Base-by-base conservation (phyloP, 1,140 invertebrate species). In the Meteorus sp. region DNA sequence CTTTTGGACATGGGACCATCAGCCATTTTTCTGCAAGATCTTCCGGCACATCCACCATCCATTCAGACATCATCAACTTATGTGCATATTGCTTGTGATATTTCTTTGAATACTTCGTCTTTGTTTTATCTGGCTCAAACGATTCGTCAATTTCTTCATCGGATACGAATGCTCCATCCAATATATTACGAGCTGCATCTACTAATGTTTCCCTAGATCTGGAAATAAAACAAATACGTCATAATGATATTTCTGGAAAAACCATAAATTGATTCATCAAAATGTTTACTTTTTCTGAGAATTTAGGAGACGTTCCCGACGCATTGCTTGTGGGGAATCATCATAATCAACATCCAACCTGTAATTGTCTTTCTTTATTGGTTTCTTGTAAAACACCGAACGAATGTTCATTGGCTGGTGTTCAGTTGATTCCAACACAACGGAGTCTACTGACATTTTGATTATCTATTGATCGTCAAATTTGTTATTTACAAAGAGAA, bases 51-150 rank as follows among this genome's bases (percentile, higher is more conserved):
- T 97, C 92, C 1, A 90, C 77, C 72, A 98, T 80, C 94, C 94
- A 98, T 77, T 97, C 95, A 0, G 94, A 97, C 20, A 91, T 70
- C 92, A 92, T 92, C 27, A 91, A 72, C 72, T 71, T 71, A 64
- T 75, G 75, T 44, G 63, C 67, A 56, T 73, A 76, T 27, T 62
- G 13, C 27, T 68, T 76, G 25, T n/a, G n/a, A n/a, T n/a, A n/a
- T n/a, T 61, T 45, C 61, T 60, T 39, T 61, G 60, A 3, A 17
- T 50, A 2, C 19, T 41, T 5, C 8, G 2, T 11, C 27, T 1
- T 6, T 50, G 47, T 15, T 59, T 63, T 35, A 11, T 74, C 66
- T 9, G 71, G 27, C 47, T 76, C 72, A 72, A 77, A 70, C 54
- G 67, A 64, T 1, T 77, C 70, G 22, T 74, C 66, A 13, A 72